A percentile compares a stretch with the other conserved stretches of the same genome.
These are phyloP conservation scores for Lepidocolaptes lacrymiger DNA, from an alignment of 2,797 vertebrate genomes.

Conservation along the genomic window DNA sequence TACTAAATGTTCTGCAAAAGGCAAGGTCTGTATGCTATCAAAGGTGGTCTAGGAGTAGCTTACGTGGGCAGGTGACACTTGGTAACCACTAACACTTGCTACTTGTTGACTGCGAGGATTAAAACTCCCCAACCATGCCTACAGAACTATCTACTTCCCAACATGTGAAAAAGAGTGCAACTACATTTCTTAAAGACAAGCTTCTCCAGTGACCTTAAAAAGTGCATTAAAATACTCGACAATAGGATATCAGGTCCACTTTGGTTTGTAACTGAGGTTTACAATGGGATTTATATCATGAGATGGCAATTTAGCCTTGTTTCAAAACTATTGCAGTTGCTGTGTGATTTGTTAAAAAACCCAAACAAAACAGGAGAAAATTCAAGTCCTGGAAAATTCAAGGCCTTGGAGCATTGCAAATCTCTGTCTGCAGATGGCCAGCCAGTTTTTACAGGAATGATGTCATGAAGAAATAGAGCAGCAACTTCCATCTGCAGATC, in stretches of 20 bases:
- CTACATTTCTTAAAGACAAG: background rate
- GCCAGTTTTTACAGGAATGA: background rate
- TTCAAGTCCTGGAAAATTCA: background rate
- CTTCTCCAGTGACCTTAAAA: background rate
- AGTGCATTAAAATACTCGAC: background rate
- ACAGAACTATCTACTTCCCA: background rate
- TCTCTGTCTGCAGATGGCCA: background rate
- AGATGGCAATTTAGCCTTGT: background rate
- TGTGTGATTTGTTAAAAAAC: background rate
- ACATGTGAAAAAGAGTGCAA: background rate
- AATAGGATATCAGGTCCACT: background rate
- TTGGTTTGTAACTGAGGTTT: background rate
- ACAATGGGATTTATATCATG: background rate
- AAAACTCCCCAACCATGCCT: background rate
- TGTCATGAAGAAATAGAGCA: background rate
- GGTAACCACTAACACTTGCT: background rate
- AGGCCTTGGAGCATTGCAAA: background rate
- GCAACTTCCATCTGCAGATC: background rate
- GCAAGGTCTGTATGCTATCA: background rate
- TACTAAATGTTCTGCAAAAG: background rate
- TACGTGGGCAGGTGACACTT: background rate
- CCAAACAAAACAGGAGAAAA: background rate
- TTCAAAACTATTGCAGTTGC: background rate
- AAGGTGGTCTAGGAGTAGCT: background rate
- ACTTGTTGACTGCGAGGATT: background rate